phyloP scores from a whole-genome alignment of 2,888 invertebrate genomes.

The Heteromyza rotundicornis region DNA sequence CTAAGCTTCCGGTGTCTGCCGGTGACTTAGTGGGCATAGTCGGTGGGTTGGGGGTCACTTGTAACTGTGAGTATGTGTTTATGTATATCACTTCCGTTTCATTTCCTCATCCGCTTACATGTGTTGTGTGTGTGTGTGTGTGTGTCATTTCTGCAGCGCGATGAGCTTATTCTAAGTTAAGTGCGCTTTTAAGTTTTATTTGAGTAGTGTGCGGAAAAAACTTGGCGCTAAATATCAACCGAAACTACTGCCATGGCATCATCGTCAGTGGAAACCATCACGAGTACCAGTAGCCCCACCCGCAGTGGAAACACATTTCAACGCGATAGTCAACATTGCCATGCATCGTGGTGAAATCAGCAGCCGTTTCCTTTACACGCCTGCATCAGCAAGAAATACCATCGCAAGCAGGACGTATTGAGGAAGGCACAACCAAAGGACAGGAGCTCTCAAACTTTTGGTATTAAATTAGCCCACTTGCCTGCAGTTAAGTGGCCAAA shows the following conservation, averaged over 20 bases:
- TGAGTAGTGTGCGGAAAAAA: background rate
- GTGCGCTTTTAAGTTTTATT: constrained; percentile 12
- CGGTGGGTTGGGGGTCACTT: background rate
- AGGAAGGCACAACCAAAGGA: too few species aligned
- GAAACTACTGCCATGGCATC: background rate
- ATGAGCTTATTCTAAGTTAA: background rate
- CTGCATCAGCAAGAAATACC: too few species aligned
- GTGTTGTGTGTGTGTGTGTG: too few species aligned
- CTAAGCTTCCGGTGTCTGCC: too few species aligned
- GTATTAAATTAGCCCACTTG: too few species aligned
- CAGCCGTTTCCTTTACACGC: constrained; percentile 9
- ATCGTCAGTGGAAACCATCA: background rate
- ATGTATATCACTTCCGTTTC: constrained; percentile 20
- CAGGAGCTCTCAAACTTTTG: too few species aligned
- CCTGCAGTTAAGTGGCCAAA: too few species aligned
- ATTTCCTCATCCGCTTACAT: constrained; percentile 13
- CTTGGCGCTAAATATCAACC: constrained; percentile 1
- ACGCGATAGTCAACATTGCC: background rate
- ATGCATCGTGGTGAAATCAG: constrained; percentile 11
- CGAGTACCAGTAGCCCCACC: too few species aligned
- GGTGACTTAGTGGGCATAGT: background rate
- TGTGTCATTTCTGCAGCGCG: constrained; percentile 1
- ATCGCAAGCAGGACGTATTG: too few species aligned
- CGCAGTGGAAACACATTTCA: too few species aligned
- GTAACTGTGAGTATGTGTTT: background rate